Evolutionary conservation across 2,888 invertebrate genomes (phyloP), one percentile per base, ranked within the genome.

Genomic region (Heteromyza rotundicornis): DNA sequence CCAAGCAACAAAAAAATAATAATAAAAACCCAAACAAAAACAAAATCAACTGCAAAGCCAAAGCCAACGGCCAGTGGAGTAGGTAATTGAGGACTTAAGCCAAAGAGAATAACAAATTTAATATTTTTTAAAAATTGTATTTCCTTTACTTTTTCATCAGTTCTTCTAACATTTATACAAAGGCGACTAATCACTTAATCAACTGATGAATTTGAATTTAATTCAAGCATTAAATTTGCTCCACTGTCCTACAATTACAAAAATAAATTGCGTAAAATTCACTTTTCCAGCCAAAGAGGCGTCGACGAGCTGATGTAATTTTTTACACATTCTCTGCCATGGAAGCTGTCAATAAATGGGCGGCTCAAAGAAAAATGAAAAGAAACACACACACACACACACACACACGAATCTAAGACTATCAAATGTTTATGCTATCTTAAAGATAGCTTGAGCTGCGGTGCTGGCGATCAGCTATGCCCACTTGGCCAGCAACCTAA

Each of bases 1-100:
- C 10, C 10, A 23, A 53, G 23, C 17, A 53, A 23, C 53, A 53
- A 53, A 53, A 53, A 16, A 53, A 23, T 27, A 53, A 27, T n/a
- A 27, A 27, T 8, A 16, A 53, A 5, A 53, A 3, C 16, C 17
- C 2, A 14, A 27, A 27, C 10, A 27, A 27, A 7, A n/a, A n/a
- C n/a, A n/a, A n/a, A n/a, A n/a, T n/a, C n/a, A 27, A 27, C 27
- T 27, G 27, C 27, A 27, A 27, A 27, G 27, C 27, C 5, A 27
- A 5, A 27, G 10, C 10, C 27, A 27, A 27, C 27, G 10, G 27
- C 27, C n/a, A 32, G 32, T 12, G 32, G 12, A 32, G 32, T 32
- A 12, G 32, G 32, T 32, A 32, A 32, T 32, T 32, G 32, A 5
- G 12, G 32, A 32, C 32, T 12, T 32, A 12, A n/a, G n/a, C 32